Evolutionary conservation across 2,113 vertebrate genomes (phyloP), one percentile per base, ranked within the genome.

Genomic region (Terrapene triunguis): DNA sequence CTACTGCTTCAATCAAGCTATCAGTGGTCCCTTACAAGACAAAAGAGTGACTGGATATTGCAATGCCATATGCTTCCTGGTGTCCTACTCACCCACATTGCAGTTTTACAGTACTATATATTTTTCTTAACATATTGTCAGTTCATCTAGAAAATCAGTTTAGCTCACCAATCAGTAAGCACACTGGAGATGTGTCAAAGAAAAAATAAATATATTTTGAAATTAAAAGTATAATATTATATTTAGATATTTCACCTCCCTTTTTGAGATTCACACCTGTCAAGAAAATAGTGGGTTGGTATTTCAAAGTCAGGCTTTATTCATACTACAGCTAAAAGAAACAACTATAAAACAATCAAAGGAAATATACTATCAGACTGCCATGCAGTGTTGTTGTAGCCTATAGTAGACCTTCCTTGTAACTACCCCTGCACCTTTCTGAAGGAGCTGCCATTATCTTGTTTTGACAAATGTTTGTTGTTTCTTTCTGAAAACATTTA

Each of bases 81-180:
- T 95, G 93, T 87, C 95, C 97, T 96, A 95, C 94, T 96, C 96
- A 96, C 96, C 95, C 90, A 95, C 92, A 95, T 94, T 55, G 92
- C 80, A 92, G 72, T 88, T 35, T 87, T 50, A 88, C 2, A 85
- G 59, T 88, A 88, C 25, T 95, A 95, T 94, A 80, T 74, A 82
- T 84, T 96, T 95, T 96, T 91, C 89, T 81, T 74, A 57, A 79
- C 53, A 1, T 24, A 69, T 42, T 89, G 93, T 93, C 89, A 86
- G 92, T 92, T 88, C 93, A 47, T 55, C 83, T 94, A 94, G 87
- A 91, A 96, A 96, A 94, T 57, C 87, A 76, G 93, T 89, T 94
- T 91, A 92, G 55, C 89, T 80, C 62, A 29, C 95, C 16, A 6
- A 5, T 16, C 13, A 44, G 83, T 57, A 27, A 48, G 24, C 38